phyloP scores from a whole-genome alignment of 2,113 vertebrate species.

The Chaetorhynchus papuensis region DNA sequence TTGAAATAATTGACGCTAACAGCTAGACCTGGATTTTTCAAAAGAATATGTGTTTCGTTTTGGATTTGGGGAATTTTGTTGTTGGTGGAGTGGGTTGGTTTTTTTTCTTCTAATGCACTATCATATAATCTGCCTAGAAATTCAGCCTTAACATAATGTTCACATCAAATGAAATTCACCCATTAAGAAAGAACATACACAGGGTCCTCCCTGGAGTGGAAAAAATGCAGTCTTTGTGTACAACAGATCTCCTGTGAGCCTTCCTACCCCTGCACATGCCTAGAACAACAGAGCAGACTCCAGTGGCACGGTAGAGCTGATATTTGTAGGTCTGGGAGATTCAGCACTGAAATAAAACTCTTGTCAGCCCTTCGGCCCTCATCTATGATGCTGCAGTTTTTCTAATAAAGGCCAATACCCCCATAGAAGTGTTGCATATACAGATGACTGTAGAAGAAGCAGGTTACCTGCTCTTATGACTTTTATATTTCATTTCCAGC shows the following conservation, averaged over 20 bases:
- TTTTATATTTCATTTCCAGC: not conserved
- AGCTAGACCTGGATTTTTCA: slow-evolving; percentile 35
- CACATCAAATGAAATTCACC: slow-evolving; percentile 44
- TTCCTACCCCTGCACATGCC: not conserved
- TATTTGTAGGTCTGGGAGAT: not conserved
- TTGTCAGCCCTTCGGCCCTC: fast-evolving
- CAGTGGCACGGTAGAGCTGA: not conserved
- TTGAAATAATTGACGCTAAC: slow-evolving; percentile 2
- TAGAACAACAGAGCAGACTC: not conserved
- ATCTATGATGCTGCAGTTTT: not conserved
- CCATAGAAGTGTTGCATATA: fast-evolving
- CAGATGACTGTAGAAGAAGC: not conserved
- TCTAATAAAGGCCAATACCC: not conserved
- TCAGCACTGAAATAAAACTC: not conserved
- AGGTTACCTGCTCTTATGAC: not conserved
- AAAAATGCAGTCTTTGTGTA: not conserved
- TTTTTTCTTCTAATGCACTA: not conserved
- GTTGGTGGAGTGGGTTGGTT: not conserved
- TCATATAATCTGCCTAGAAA: slow-evolving; percentile 14
- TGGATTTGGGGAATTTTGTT: not conserved
- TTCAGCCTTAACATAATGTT: slow-evolving; percentile 42
- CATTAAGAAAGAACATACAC: not conserved
- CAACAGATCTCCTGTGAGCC: not conserved
- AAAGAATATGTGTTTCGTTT: not conserved
- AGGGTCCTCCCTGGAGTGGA: not conserved